phyloP scores from a whole-genome alignment of 1,140 invertebrate genomes.

The Ptiloglossa arizonensis region DNA sequence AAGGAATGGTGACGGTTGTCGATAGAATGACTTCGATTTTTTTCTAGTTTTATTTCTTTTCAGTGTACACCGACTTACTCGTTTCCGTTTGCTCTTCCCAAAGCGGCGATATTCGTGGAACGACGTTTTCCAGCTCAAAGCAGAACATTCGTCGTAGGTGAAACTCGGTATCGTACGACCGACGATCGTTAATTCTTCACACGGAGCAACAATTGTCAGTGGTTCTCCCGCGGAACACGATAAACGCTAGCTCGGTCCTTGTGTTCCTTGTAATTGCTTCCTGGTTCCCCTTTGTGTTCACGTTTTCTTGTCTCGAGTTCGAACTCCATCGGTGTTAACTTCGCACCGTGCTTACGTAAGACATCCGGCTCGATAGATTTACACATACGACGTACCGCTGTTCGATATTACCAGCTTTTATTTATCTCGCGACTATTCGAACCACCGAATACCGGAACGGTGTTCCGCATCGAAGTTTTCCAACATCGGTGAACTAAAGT shows the following conservation, averaged over 20 bases:
- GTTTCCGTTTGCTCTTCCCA: background rate
- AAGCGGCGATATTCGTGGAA: slow-evolving; percentile 1
- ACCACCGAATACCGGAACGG: background rate
- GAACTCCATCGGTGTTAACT: background rate
- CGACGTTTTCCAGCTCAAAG: background rate
- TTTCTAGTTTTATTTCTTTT: too few relatives aligned
- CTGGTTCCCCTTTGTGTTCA: slow-evolving; percentile 43
- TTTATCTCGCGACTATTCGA: background rate
- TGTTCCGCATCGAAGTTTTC: too few relatives aligned
- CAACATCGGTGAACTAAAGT: too few relatives aligned
- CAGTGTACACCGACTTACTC: too few relatives aligned
- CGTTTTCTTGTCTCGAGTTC: slow-evolving; percentile 9
- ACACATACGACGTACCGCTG: background rate
- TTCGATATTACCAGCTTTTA: background rate
- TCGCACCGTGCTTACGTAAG: slow-evolving; percentile 52
- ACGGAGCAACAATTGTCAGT: slow-evolving; percentile 37
- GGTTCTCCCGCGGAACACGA: slow-evolving; percentile 8
- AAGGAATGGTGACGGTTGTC: too few relatives aligned
- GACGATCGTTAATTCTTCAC: slow-evolving; percentile 41
- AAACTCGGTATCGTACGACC: slow-evolving; percentile 16
- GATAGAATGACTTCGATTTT: too few relatives aligned
- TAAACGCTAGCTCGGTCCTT: slow-evolving; percentile 1
- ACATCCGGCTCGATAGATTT: slow-evolving; percentile 58
- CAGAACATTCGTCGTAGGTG: background rate
- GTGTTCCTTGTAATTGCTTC: slow-evolving; percentile 56